phyloP scores from a whole-genome alignment of 2,113 vertebrate genomes.

The Carlito syrichta region DNA sequence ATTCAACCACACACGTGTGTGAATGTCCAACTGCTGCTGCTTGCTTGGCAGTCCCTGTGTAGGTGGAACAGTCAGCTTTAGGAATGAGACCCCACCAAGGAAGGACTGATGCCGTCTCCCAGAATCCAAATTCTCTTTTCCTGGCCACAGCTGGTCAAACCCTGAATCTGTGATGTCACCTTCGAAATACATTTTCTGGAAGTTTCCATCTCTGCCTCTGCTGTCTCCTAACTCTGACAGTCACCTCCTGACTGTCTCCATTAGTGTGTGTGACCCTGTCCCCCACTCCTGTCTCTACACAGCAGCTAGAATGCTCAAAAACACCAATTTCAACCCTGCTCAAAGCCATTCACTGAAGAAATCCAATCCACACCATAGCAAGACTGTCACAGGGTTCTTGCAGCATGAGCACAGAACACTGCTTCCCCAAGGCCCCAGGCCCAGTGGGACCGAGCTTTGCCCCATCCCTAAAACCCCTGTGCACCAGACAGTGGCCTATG shows the following conservation, averaged over 20 bases:
- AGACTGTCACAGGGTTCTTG: too few relatives aligned
- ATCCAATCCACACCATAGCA: neutral
- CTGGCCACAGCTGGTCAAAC: too few relatives aligned
- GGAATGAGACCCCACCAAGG: neutral
- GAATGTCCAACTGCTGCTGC: neutral
- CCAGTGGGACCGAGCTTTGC: neutral
- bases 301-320: neutral
- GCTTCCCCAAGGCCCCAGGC: neutral
- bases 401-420: too few relatives aligned
- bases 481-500: neutral
- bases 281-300: accelerated
- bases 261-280: neutral
- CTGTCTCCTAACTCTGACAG: too few relatives aligned
- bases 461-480: too few relatives aligned
- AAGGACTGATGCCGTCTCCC: neutral
- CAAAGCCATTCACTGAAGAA: neutral
- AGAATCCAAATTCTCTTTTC: neutral
- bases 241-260: too few relatives aligned
- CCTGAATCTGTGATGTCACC: neutral
- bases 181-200: neutral
- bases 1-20: neutral
- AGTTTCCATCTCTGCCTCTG: neutral
- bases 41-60: neutral
- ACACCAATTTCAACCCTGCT: too few relatives aligned
- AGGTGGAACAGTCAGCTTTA: neutral